Base-by-base conservation (phyloP, 35 echinoderm and acorn worm species). In the Heliocidaris tuberculata region DNA sequence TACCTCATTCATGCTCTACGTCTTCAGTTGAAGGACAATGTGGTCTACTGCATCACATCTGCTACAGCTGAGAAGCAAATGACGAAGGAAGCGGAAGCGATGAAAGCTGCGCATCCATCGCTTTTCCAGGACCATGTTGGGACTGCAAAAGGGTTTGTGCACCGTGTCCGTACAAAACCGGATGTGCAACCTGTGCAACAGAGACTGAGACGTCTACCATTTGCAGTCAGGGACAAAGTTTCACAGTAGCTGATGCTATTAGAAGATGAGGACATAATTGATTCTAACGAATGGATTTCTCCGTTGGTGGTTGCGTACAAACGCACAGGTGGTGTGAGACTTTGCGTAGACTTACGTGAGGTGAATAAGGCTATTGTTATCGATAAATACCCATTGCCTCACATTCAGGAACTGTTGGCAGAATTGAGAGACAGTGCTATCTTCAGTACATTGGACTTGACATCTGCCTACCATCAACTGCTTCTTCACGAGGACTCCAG, bases 271-370 rank as follows among this genome's bases (percentile, higher is more conserved):
- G 95, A 59, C 42, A 97, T 97, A 11, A 97, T 95, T 42, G 96
- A 97, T 31, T 94, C 93, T 5, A 95, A 85, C 90, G 96, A 97
- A 94, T 97, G 96, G 96, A 3, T 97, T 48, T 97, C 96, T 27
- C 94, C 96, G 7, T 90, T 95, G 30, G 92, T 97, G 47, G 94
- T 95, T 16, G 93, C 56, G 5, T 94, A 94, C 85, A 97, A 95
- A 35, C 35, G 35, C 35, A 95, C 95, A 30, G 29, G 30, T 31
- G 96, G 94, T 60, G 31, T 17, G 9, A 60, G 86, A 47, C n/a
- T n/a, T n/a, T n/a, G n/a, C n/a, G n/a, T n/a, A n/a, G n/a, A n/a
- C 48, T 78, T 0, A 21, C 94, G 30, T 97, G 94, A 50, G 59
- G 95, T 13, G 35, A 42, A 42, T 42, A 42, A 42, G 35, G 35